Evolutionary conservation across 2,888 invertebrate genomes (phyloP).

Genomic region (Sinopyrophorus schimmeli): DNA sequence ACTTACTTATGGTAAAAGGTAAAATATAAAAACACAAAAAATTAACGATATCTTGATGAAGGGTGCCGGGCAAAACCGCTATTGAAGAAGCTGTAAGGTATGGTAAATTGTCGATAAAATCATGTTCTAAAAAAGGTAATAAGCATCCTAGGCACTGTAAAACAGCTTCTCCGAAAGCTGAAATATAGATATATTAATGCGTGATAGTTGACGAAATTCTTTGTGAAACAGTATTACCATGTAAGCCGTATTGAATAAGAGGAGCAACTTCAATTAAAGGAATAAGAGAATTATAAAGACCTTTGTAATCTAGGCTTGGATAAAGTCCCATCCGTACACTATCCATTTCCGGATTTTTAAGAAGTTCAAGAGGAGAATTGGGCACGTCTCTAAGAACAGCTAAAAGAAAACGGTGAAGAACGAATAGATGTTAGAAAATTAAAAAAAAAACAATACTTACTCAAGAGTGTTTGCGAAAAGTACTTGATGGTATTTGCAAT

Average conservation of each 20-base stretch:
- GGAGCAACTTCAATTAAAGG: slow-evolving; percentile 94
- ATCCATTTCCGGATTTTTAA: slow-evolving; percentile 86
- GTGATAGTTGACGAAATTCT: background rate
- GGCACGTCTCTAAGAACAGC: slow-evolving; percentile 97
- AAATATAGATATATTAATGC: slow-evolving; percentile 7
- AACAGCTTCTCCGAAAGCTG: slow-evolving; percentile 91
- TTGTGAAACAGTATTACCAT: slow-evolving; percentile 60
- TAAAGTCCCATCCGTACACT: slow-evolving; percentile 85
- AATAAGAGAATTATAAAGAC: slow-evolving; percentile 88
- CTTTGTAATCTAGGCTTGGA: slow-evolving; percentile 96
- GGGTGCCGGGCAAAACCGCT: slow-evolving; percentile 83
- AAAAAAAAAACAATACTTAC: slow-evolving; percentile 59
- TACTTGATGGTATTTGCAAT: slow-evolving; percentile 97
- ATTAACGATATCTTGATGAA: slow-evolving; percentile 95
- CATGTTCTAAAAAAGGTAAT: slow-evolving; percentile 94
- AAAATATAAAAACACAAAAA: slow-evolving; percentile 93
- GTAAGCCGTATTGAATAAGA: slow-evolving; percentile 84
- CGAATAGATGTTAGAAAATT: background rate
- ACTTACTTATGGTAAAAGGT: slow-evolving; percentile 92
- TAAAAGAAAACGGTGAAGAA: slow-evolving; percentile 46
- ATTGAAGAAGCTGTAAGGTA: slow-evolving; percentile 93
- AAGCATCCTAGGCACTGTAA: slow-evolving; percentile 93
- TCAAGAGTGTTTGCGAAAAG: slow-evolving; percentile 94
- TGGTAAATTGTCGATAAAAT: slow-evolving; percentile 93
- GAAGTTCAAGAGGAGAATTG: slow-evolving; percentile 88